phyloP scores from a whole-genome alignment of 2,113 vertebrate genomes.

The Plecotus auritus region DNA sequence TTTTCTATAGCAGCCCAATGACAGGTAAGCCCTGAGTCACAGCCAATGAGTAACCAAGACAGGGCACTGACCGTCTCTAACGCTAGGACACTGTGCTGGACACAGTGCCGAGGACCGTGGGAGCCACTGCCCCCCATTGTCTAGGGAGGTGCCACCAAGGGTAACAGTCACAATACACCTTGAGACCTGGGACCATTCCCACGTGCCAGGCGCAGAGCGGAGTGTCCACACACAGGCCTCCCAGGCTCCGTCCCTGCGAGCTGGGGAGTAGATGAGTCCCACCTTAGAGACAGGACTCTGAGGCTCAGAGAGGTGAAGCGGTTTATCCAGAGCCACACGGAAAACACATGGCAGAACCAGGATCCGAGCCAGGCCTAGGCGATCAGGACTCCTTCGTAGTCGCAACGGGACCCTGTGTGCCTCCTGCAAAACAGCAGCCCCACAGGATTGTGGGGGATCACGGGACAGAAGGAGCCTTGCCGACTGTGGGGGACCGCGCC shows the following conservation, averaged over 20 bases:
- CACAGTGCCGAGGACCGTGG: neutral
- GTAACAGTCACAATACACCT: neutral
- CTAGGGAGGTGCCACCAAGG: neutral
- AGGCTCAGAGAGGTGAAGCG: neutral
- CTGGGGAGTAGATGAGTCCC: fast-evolving
- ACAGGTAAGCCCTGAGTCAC: neutral
- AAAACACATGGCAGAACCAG: neutral
- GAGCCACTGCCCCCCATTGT: neutral
- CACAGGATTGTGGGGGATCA: neutral
- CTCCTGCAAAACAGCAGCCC: neutral
- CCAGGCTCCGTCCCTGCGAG: neutral
- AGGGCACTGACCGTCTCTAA: neutral
- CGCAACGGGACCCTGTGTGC: neutral
- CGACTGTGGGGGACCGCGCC: too few relatives aligned
- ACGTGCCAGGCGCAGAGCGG: neutral
- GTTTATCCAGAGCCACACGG: neutral
- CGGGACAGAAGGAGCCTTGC: neutral
- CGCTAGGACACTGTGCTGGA: fast-evolving
- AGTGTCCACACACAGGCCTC: neutral
- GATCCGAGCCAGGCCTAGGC: neutral
- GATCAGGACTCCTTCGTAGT: neutral
- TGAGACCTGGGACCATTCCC: neutral
- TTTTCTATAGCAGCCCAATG: neutral
- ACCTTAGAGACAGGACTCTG: neutral
- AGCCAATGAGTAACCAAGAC: neutral